Evolutionary conservation across 2,113 vertebrate species (phyloP), one percentile per base, ranked within the genome.

Genomic region (Larimichthys crocea): DNA sequence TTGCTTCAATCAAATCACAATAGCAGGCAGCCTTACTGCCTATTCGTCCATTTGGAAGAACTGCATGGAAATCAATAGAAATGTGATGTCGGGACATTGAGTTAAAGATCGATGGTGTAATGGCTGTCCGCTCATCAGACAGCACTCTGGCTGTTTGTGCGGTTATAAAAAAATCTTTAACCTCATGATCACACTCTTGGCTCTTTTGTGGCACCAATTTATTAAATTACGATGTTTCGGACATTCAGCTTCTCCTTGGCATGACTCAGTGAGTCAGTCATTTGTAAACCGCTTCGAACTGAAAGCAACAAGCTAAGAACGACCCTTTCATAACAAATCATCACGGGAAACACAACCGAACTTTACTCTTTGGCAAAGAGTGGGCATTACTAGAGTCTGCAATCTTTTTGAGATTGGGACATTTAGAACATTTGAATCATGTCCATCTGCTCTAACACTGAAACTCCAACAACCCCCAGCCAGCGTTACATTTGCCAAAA

Each of bases 1-100:
- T 35, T 12, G 22, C 35, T 56, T 19, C 53, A 24, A 76, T 50
- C 12, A 48, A 55, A 70, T 49, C 40, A 16, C 48, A 78, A 63
- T 15, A 60, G 8, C 14, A 49, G 17, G 6, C 62, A 19, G 56
- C 50, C 10, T 22, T 19, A 24, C 48, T 78, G 53, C 55, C 63
- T 59, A 63, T 66, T 69, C 48, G 72, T 66, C 2, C 19, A 53
- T 16, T 40, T 42, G 29, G 26, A 44, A 31, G 56, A 50, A 4
- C 11, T 74, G 70, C 15, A 56, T 62, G 59, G 26, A 64, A 84
- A 81, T 74, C 78, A 66, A 60, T 46, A 20, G 10, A 61, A 76
- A 78, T 59, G 24, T 49, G 44, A 71, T 56, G 16, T 78, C 10
- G 64, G 29, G 12, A 55, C 50, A 40, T 4, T 16, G 74, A 53